phyloP scores from a whole-genome alignment of 2,888 invertebrate species.

The Punctoribates punctum region DNA sequence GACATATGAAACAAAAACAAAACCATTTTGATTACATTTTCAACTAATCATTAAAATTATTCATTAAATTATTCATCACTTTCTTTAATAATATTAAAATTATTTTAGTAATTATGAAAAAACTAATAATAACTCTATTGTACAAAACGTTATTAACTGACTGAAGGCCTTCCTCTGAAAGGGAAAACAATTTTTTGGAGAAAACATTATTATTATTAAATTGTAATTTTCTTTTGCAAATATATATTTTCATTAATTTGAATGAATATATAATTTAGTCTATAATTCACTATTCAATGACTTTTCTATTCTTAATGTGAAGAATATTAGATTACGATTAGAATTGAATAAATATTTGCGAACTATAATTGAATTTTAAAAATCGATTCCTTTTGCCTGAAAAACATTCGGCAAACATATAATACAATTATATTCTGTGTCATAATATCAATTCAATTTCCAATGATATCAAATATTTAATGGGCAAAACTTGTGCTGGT shows the following conservation, averaged over 20 bases:
- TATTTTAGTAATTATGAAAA: neutral
- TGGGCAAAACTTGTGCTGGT: too few relatives aligned
- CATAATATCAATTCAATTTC: neutral
- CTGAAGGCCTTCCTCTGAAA: too few relatives aligned
- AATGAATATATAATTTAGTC: too few relatives aligned
- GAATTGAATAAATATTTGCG: conserved; percentile 24
- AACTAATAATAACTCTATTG: neutral
- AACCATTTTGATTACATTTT: neutral
- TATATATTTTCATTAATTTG: too few relatives aligned
- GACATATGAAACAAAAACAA: neutral
- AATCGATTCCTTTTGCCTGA: neutral
- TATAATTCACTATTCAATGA: too few relatives aligned
- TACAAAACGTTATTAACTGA: neutral
- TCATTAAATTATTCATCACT: neutral
- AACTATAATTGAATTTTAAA: conserved; percentile 12
- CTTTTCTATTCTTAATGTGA: neutral
- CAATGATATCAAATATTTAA: too few relatives aligned
- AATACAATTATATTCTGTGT: neutral
- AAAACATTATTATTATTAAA: too few relatives aligned
- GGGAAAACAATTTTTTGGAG: too few relatives aligned
- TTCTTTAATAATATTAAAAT: neutral
- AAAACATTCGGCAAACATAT: neutral
- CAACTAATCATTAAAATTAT: neutral
- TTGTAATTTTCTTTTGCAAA: too few relatives aligned
- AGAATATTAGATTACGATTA: conserved; percentile 25